These are phyloP conservation scores for Istiophorus platypterus DNA, from an alignment of 2,113 vertebrate species.

Conservation along the genomic window DNA sequence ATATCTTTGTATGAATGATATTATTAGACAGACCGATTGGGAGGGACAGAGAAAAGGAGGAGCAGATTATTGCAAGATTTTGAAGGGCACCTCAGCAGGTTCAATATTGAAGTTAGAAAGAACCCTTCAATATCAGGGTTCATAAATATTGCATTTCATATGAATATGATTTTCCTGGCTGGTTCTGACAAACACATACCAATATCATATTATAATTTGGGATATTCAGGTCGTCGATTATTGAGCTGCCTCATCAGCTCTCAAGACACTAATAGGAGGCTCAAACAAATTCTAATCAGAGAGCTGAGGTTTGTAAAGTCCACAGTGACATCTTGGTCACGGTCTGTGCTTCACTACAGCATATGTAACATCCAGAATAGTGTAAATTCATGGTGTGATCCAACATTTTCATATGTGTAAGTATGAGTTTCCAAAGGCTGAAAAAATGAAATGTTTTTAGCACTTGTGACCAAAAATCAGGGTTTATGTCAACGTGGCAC, in stretches of 20 bases:
- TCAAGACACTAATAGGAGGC: conserved; percentile 24
- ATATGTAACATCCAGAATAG: conserved; percentile 8
- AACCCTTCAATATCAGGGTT: conserved; percentile 48
- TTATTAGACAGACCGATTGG: conserved; percentile 8
- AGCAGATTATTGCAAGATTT: conserved; percentile 44
- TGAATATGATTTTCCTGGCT: conserved; percentile 51
- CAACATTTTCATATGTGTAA: background rate
- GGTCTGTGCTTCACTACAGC: background rate
- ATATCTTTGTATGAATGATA: conserved; percentile 3
- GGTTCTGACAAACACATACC: conserved; percentile 45
- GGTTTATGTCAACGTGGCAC: background rate
- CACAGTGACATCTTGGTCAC: background rate
- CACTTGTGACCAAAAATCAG: background rate
- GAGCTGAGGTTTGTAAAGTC: background rate
- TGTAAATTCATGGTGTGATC: background rate
- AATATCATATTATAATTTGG: conserved; percentile 33
- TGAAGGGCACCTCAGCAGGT: conserved; percentile 50
- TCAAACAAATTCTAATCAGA: background rate
- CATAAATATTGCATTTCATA: conserved; percentile 68
- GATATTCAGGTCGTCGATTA: conserved; percentile 24
- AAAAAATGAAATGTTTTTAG: background rate
- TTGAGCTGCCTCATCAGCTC: conserved; percentile 38
- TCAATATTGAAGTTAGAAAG: conserved; percentile 58
- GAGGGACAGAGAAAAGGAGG: conserved; percentile 15
- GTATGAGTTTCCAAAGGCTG: background rate